Evolutionary conservation across 2,888 invertebrate genomes (phyloP).

Genomic region (Sinohyriopsis cumingii): DNA sequence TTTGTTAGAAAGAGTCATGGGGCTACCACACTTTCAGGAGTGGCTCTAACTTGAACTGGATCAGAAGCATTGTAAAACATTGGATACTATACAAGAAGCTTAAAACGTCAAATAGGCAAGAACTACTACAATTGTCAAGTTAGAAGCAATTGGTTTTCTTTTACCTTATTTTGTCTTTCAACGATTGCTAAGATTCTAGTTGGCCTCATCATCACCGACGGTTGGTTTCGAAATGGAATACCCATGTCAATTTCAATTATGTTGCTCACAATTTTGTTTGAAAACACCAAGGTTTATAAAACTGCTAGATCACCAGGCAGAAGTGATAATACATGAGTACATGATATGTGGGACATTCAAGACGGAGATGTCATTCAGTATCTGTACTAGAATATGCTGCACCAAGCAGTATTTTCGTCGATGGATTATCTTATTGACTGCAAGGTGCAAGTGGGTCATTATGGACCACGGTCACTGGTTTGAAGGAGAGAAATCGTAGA

Average conservation of each 20-base stretch:
- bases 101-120: slow-evolving; percentile 5
- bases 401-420: slow-evolving; percentile 11
- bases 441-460: slow-evolving; percentile 14
- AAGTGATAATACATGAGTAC: slow-evolving; percentile 7
- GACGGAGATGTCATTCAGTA: slow-evolving; percentile 16
- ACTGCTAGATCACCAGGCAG: slow-evolving; percentile 11
- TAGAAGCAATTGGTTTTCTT: slow-evolving; percentile 15
- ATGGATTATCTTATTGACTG: slow-evolving; percentile 3
- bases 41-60: too few species aligned
- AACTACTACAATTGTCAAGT: slow-evolving; percentile 9
- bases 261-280: slow-evolving; percentile 3
- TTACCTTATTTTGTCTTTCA: slow-evolving; percentile 12
- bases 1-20: slow-evolving; percentile 1
- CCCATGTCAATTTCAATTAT: slow-evolving; percentile 5
- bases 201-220: slow-evolving; percentile 6
- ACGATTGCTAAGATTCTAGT: slow-evolving; percentile 13
- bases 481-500: slow-evolving; percentile 11
- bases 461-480: slow-evolving; percentile 7
- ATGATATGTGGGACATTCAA: slow-evolving; percentile 7
- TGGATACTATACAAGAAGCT: too few species aligned
- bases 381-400: slow-evolving; percentile 5
- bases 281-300: slow-evolving; percentile 10
- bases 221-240: slow-evolving; percentile 10
- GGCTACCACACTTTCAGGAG: not conserved
- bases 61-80: too few species aligned